phyloP scores from a whole-genome alignment of 1,140 invertebrate genomes.

The Planococcus citri region DNA sequence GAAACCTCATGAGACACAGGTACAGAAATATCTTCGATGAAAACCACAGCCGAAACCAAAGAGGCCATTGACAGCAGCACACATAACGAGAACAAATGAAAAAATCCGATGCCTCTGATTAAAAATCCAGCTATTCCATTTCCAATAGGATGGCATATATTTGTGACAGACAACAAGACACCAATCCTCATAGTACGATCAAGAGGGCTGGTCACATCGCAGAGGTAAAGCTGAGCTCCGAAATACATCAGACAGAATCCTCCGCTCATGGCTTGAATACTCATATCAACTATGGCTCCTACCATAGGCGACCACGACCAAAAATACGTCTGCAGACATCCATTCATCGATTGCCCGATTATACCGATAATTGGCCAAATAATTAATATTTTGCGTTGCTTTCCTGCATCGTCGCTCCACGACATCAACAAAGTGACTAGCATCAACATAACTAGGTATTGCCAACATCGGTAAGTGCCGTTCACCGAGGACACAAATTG shows the following conservation, averaged over 20 bases:
- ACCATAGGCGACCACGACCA: conserved; percentile 25
- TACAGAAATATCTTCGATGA: background rate
- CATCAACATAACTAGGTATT: conserved; percentile 23
- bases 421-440: conserved; percentile 29
- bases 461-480: too few relatives aligned
- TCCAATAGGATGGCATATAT: background rate
- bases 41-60: background rate
- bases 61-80: background rate
- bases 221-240: background rate
- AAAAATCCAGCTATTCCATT: background rate
- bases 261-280: background rate
- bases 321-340: conserved; percentile 24
- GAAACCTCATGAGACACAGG: background rate
- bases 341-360: conserved; percentile 21
- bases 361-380: conserved; percentile 32
- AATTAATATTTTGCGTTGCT: conserved; percentile 36
- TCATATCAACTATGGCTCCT: conserved; percentile 25
- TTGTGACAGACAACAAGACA: background rate
- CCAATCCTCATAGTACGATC: background rate
- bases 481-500: background rate
- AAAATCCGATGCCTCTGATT: background rate
- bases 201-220: background rate
- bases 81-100: background rate
- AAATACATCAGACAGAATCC: background rate
- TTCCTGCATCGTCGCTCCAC: conserved; percentile 29